Percentiles rank a stretch among this genome's conserved stretches.
phyloP scores from a whole-genome alignment of 1,140 invertebrate species.

The Drosophila malerkotliana region DNA sequence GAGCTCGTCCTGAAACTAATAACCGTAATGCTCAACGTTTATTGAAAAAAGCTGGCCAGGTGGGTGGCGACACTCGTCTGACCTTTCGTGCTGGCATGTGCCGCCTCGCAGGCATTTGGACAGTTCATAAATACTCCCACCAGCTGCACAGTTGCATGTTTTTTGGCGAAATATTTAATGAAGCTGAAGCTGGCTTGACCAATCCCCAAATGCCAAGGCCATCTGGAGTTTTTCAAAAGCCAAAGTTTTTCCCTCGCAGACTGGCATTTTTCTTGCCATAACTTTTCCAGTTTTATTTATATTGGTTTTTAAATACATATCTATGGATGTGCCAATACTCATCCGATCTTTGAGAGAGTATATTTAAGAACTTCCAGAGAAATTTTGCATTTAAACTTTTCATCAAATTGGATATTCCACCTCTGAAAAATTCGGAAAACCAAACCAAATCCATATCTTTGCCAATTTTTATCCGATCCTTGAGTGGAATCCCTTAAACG shows the following conservation, averaged over 20 bases:
- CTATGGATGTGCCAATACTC: too few relatives aligned
- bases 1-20: slow-evolving; percentile 72
- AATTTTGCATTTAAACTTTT: too few relatives aligned
- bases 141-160: slow-evolving; percentile 37
- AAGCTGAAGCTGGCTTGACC: slow-evolving; percentile 54
- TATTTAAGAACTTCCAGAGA: too few relatives aligned
- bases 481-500: too few relatives aligned
- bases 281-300: too few relatives aligned
- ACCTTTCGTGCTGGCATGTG: slow-evolving; percentile 13
- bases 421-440: too few relatives aligned
- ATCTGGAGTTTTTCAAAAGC: slow-evolving; percentile 21
- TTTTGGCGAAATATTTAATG: slow-evolving; percentile 62
- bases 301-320: too few relatives aligned
- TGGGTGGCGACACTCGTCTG: slow-evolving; percentile 4
- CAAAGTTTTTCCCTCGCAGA: slow-evolving; percentile 25
- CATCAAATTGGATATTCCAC: too few relatives aligned
- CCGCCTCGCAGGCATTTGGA: slow-evolving; percentile 40
- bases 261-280: slow-evolving; percentile 31
- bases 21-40: slow-evolving; percentile 74
- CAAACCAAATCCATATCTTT: too few relatives aligned
- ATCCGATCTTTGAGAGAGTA: too few relatives aligned
- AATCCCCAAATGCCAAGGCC: slow-evolving; percentile 25
- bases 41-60: slow-evolving; percentile 58
- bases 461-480: too few relatives aligned
- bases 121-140: slow-evolving; percentile 71